phyloP scores from a whole-genome alignment of 2,888 invertebrate species.

The Lycaena phlaeas region DNA sequence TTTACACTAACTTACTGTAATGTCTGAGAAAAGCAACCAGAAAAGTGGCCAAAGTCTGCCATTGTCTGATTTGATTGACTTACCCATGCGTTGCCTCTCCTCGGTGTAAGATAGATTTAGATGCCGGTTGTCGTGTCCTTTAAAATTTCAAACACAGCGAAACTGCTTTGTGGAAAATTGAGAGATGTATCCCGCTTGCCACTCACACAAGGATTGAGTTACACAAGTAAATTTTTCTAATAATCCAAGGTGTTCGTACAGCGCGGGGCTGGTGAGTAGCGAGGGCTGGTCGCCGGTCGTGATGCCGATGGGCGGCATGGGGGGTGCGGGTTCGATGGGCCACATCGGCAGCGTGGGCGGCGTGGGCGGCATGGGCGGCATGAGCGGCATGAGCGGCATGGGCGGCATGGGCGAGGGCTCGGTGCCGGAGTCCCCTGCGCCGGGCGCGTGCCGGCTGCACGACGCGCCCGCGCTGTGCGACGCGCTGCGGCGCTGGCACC shows the following conservation, averaged over 20 bases:
- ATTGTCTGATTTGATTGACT: too few species aligned
- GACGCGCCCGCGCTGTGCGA: conserved; percentile 74
- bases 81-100: too few species aligned
- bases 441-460: conserved; percentile 71
- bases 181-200: too few species aligned
- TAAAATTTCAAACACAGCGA: too few species aligned
- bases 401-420: conserved; percentile 11
- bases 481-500: conserved; percentile 85
- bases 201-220: not conserved
- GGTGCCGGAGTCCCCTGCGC: conserved; percentile 38
- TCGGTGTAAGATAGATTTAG: too few species aligned
- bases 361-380: conserved; percentile 35
- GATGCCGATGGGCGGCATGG: conserved; percentile 20
- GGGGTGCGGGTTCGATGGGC: conserved; percentile 40
- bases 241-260: too few species aligned
- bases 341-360: conserved; percentile 25
- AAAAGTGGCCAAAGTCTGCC: too few species aligned
- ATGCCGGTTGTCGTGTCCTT: too few species aligned
- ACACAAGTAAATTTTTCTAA: not conserved
- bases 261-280: conserved; percentile 38
- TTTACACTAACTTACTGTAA: too few species aligned
- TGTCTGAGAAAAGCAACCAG: too few species aligned
- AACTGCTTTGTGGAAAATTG: too few species aligned
- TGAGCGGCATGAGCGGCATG: conserved; percentile 19
- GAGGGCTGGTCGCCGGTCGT: conserved; percentile 24